These are phyloP conservation scores for Byasa hedistus DNA, from an alignment of 2,888 invertebrate species.

Conservation along the genomic window DNA sequence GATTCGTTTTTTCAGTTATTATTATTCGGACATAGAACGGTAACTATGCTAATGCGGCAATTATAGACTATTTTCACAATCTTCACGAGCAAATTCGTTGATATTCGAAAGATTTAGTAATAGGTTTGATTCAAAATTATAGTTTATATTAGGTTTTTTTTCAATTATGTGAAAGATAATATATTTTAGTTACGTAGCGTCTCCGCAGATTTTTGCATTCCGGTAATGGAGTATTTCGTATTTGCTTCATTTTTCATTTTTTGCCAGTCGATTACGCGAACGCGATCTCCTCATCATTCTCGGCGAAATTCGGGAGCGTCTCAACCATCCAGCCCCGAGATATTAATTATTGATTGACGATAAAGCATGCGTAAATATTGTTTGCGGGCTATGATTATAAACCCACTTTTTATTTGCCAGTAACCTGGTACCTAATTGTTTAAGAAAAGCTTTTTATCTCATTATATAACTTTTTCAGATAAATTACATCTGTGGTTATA, in stretches of 20 bases:
- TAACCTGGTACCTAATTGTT: constrained; percentile 30
- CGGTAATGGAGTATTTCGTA: constrained; percentile 79
- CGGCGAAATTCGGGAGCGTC: constrained; percentile 79
- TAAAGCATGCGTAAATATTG: constrained; percentile 72
- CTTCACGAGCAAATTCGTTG: too few species aligned
- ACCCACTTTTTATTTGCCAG: constrained; percentile 41
- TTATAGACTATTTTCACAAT: too few species aligned
- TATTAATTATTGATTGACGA: constrained; percentile 80
- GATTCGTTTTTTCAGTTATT: too few species aligned
- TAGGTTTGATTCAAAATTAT: too few species aligned
- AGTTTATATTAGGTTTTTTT: too few species aligned
- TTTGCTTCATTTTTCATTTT: constrained; percentile 80
- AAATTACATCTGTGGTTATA: not conserved
- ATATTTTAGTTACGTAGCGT: constrained; percentile 33
- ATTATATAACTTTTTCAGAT: not conserved
- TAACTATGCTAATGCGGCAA: too few species aligned
- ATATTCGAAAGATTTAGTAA: too few species aligned
- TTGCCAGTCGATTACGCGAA: constrained; percentile 78
- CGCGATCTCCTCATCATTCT: constrained; percentile 76
- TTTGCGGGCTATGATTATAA: constrained; percentile 54
- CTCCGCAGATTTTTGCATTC: constrained; percentile 55
- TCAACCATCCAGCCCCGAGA: constrained; percentile 70
- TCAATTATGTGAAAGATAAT: not conserved
- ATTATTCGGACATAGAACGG: too few species aligned
- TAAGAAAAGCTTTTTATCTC: not conserved